phyloP scores from a whole-genome alignment of 2,113 vertebrate species.

The Stercorarius parasiticus region DNA sequence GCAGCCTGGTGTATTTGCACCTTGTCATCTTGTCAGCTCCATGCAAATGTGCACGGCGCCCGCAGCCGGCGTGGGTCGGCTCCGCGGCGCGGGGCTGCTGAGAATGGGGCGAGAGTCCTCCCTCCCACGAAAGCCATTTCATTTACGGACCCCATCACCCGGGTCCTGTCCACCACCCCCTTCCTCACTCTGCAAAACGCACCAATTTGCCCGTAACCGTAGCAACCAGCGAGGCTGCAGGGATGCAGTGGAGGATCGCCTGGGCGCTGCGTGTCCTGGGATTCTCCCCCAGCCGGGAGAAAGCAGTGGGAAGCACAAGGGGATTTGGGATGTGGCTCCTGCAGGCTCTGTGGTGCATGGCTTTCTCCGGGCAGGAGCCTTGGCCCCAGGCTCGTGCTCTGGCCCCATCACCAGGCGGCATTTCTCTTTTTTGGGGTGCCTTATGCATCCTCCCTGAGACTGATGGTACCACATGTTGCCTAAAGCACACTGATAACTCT shows the following conservation, averaged over 20 bases:
- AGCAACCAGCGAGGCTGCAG: background rate
- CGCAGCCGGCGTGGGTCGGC: background rate
- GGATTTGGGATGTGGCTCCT: background rate
- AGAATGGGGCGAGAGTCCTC: background rate
- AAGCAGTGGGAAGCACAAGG: background rate
- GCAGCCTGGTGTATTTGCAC: slow-evolving; percentile 50
- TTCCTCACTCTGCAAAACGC: background rate
- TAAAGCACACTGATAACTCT: background rate
- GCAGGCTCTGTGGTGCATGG: rapidly evolving
- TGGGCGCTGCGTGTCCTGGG: background rate
- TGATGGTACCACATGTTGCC: rapidly evolving
- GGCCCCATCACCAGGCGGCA: rapidly evolving
- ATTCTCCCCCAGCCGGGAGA: background rate
- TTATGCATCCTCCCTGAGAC: rapidly evolving
- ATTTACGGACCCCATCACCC: background rate
- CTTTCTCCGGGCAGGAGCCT: background rate
- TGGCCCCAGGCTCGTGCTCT: background rate
- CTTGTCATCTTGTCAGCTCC: slow-evolving; percentile 62
- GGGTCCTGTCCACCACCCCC: background rate
- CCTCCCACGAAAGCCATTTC: background rate
- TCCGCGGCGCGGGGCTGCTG: background rate
- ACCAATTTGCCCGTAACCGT: background rate
- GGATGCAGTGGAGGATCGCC: background rate
- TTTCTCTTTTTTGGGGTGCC: background rate
- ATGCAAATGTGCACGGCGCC: slow-evolving; percentile 16